phyloP scores from a whole-genome alignment of 1,140 invertebrate species.

The Coboldia fuscipes region DNA sequence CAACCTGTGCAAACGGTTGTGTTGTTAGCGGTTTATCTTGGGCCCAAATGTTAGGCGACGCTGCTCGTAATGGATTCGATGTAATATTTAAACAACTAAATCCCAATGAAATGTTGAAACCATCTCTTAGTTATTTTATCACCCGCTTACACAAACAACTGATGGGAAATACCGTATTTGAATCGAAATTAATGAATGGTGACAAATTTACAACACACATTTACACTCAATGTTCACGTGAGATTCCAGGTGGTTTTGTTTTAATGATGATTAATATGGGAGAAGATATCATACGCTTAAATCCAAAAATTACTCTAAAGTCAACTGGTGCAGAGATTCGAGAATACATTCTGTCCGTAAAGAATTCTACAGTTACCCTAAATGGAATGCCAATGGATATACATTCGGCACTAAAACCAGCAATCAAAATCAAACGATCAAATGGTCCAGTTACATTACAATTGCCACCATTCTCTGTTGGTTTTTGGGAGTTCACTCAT shows the following conservation, averaged over 20 bases:
- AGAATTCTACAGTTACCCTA: conserved; percentile 9
- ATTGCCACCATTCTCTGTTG: conserved; percentile 14
- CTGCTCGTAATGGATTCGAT: conserved; percentile 16
- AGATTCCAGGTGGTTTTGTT: conserved; percentile 13
- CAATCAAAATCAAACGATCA: conserved; percentile 9
- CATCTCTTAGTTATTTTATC: conserved; percentile 13
- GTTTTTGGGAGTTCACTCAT: conserved; percentile 15
- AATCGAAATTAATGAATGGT: conserved; percentile 10
- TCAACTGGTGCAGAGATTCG: conserved; percentile 13
- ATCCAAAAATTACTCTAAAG: conserved; percentile 10
- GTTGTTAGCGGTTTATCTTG: conserved; percentile 9
- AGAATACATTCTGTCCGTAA: conserved; percentile 12
- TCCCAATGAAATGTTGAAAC: conserved; percentile 10
- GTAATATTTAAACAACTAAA: conserved; percentile 14
- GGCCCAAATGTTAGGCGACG: conserved; percentile 18
- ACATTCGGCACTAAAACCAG: conserved; percentile 11
- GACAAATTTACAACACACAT: conserved; percentile 11
- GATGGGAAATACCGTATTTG: conserved; percentile 17
- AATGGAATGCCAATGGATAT: conserved; percentile 11
- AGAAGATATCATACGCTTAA: no score
- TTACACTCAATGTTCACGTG: conserved; percentile 17
- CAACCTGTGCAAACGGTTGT: neutral
- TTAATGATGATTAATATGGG: conserved; percentile 19
- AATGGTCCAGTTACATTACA: conserved; percentile 10
- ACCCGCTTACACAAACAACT: conserved; percentile 17